Evolutionary conservation across 2,888 invertebrate species (phyloP), one percentile per base, ranked within the genome.

Genomic region (Rutpela maculata): DNA sequence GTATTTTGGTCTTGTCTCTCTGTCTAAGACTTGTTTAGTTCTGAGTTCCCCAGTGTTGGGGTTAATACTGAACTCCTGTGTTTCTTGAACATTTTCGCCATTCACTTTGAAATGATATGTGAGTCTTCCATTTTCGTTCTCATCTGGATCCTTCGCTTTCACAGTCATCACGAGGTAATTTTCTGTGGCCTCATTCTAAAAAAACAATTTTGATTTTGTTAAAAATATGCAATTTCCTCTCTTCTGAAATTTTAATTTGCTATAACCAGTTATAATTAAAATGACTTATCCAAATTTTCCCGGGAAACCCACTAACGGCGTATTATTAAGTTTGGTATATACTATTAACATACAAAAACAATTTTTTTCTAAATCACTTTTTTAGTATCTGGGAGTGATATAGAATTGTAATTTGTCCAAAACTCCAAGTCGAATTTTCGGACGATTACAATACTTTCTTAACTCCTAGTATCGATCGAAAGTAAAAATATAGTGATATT

Each of bases 101-200:
- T 93, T 93, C 57, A 95, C 93, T 90, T 96, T 96, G 77, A 97
- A 90, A 88, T 95, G 95, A 90, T 98, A 98, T 0, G 95, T 95
- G 0, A 98, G 92, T 71, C 94, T 91, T 0, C 97, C 97, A 88
- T 96, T 97, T 81, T 95, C 95, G 0, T 96, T 97, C 0, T 92
- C 91, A 87, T 98, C 97, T 81, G 93, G 93, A 87, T 98, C 98
- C 0, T 92, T 92, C 0, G 98, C 98, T 86, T 94, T 94, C 0
- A 97, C 95, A 0, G 95, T 95, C 87, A 97, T 93, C 78, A 98
- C 93, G 4, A 96, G 90, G 87, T 94, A 95, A 85, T 95, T 94
- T 0, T 94, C 92, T 82, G 94, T 93, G 0, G 95, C 95, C 69
- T 94, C 93, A 84, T 95, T 96, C 95, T 93, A 81, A 69, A 89